Conservation (phyloP, 2,888 invertebrate genomes). For the Prosopocoilus inquinatus region DNA sequence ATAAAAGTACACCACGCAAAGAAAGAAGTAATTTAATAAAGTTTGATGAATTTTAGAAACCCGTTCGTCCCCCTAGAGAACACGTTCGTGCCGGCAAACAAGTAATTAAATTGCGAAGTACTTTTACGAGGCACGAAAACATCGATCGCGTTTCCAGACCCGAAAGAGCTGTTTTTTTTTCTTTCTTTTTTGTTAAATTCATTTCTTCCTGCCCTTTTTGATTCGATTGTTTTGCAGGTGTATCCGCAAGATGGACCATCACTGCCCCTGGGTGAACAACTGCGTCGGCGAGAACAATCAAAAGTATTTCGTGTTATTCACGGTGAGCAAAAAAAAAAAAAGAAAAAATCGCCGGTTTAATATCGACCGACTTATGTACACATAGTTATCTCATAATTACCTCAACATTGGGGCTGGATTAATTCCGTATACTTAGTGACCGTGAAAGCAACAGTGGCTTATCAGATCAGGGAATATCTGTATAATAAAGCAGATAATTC, state of each 20-base stretch:
- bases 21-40: too few species aligned
- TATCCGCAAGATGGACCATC: slow-evolving; percentile 83
- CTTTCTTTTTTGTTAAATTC: too few species aligned
- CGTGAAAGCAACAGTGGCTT: neutral
- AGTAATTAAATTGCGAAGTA: too few species aligned
- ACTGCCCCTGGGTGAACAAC: slow-evolving; percentile 98
- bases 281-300: slow-evolving; percentile 99
- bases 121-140: too few species aligned
- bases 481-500: too few species aligned
- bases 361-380: neutral
- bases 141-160: too few species aligned
- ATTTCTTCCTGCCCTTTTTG: neutral
- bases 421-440: neutral
- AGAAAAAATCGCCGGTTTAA: neutral
- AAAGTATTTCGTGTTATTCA: slow-evolving; percentile 98
- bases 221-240: slow-evolving; percentile 54
- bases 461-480: too few species aligned
- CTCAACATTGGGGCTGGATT: neutral
- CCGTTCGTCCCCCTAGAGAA: too few species aligned
- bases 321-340: slow-evolving; percentile 64
- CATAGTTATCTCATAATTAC: neutral
- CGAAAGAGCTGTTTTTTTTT: too few species aligned
- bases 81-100: too few species aligned
- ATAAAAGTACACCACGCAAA: too few species aligned
- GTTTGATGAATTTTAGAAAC: too few species aligned